Conservation (phyloP, 2,888 invertebrate genomes). For the Acleris laterana region DNA sequence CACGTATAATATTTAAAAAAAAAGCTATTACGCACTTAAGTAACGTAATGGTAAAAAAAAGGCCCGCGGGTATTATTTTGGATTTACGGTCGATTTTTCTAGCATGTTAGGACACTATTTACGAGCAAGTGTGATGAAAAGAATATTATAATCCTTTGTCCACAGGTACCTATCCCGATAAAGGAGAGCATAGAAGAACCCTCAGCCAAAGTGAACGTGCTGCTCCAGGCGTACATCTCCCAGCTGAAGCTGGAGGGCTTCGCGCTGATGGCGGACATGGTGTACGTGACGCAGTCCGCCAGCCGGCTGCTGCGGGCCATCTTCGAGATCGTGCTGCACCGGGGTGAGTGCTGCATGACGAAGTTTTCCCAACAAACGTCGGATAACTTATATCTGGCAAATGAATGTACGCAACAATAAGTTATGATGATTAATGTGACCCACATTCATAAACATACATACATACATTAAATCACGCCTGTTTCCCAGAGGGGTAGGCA, state of each 20-base stretch:
- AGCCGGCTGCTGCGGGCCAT: slow-evolving; percentile 97
- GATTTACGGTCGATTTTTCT: too few relatives aligned
- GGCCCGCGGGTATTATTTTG: too few relatives aligned
- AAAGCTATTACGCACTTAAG: too few relatives aligned
- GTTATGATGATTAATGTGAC: slow-evolving; percentile 65
- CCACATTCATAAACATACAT: slow-evolving; percentile 23
- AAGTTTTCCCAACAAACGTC: slow-evolving; percentile 20
- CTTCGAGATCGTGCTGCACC: slow-evolving; percentile 96
- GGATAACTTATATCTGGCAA: slow-evolving; percentile 29
- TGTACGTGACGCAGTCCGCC: slow-evolving; percentile 99
- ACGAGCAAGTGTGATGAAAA: too few relatives aligned
- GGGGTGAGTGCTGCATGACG: slow-evolving; percentile 54
- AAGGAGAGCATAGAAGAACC: slow-evolving; percentile 99
- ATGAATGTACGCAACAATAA: slow-evolving; percentile 56
- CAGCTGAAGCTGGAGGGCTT: slow-evolving; percentile 99
- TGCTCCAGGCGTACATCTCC: slow-evolving; percentile 98
- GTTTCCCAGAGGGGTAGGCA: too few relatives aligned
- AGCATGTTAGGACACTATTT: too few relatives aligned
- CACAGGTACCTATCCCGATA: slow-evolving; percentile 98
- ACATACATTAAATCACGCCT: too few relatives aligned
- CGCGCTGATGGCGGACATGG: slow-evolving; percentile 99
- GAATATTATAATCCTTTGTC: slow-evolving; percentile 48
- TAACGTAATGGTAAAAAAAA: too few relatives aligned
- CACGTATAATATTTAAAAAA: too few relatives aligned
- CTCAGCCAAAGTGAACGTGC: slow-evolving; percentile 97